Percentiles rank a stretch among this genome's conserved stretches.
Conservation (phyloP, 2,888 invertebrate genomes). For the Lobophora halterata region DNA sequence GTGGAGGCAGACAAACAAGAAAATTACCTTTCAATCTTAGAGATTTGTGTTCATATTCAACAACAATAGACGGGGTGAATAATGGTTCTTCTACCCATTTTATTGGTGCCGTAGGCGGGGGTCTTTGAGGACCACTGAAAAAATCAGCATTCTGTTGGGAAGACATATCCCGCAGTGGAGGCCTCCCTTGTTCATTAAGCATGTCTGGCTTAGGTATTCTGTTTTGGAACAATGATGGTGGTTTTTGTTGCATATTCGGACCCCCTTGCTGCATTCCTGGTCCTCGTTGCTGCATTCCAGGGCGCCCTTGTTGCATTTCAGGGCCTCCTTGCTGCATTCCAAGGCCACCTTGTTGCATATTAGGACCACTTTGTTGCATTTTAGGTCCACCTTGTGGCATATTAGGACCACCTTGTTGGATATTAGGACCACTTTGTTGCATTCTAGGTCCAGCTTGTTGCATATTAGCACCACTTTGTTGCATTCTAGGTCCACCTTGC, state of each 20-base stretch:
- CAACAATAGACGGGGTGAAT: slow-evolving; percentile 80
- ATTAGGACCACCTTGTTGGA: slow-evolving; percentile 16
- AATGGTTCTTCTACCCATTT: slow-evolving; percentile 73
- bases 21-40: slow-evolving; percentile 76
- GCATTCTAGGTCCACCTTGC: slow-evolving; percentile 20
- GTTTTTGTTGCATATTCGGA: slow-evolving; percentile 9
- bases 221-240: slow-evolving; percentile 16
- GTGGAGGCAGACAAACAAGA: slow-evolving; percentile 13
- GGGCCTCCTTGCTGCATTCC: slow-evolving; percentile 11
- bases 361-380: slow-evolving; percentile 15
- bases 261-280: slow-evolving; percentile 1
- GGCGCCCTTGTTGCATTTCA: slow-evolving; percentile 9
- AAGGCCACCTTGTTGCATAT: slow-evolving; percentile 13
- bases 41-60: slow-evolving; percentile 86
- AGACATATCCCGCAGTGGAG: slow-evolving; percentile 22
- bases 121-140: slow-evolving; percentile 16
- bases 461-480: slow-evolving; percentile 16
- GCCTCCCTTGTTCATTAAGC: slow-evolving; percentile 10
- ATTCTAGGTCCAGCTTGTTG: slow-evolving; percentile 18
- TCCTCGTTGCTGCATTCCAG: slow-evolving; percentile 8
- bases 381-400: slow-evolving; percentile 13
- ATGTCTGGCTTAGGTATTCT: slow-evolving; percentile 9
- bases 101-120: slow-evolving; percentile 24
- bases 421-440: slow-evolving; percentile 19
- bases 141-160: slow-evolving; percentile 23